A percentile compares a stretch with the other conserved stretches of the same genome.
Evolutionary conservation across 2,113 vertebrate genomes (phyloP).

Genomic region (Eublepharis macularius): DNA sequence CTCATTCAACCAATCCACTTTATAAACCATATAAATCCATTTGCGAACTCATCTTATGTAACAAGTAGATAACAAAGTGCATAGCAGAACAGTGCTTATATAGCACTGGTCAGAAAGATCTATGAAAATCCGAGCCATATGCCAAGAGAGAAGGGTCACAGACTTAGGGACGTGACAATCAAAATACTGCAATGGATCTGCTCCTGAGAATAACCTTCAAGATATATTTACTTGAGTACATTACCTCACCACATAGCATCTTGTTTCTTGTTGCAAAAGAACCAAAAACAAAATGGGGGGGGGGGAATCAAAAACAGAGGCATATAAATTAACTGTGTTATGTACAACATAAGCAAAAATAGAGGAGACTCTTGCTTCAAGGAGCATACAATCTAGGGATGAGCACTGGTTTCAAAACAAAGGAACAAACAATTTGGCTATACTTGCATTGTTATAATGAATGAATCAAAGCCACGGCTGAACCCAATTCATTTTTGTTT

Average conservation of each 20-base stretch:
- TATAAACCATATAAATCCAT: not conserved
- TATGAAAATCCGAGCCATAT: not conserved
- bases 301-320: no score
- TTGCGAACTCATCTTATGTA: not conserved
- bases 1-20: not conserved
- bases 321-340: no score
- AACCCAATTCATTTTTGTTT: no score
- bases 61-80: not conserved
- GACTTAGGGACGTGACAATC: not conserved
- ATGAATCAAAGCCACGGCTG: no score
- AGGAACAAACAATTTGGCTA: no score
- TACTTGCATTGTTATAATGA: no score
- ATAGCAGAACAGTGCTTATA: not conserved
- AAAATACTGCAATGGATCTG: not conserved
- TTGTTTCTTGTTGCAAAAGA: not conserved
- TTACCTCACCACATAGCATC: not conserved
- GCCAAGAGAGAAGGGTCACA: not conserved
- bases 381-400: not conserved
- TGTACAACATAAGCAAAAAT: not conserved
- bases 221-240: not conserved
- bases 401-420: no score
- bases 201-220: not conserved
- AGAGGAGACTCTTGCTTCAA: not conserved
- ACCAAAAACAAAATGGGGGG: not conserved
- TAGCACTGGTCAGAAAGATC: not conserved